Conservation (phyloP, 2,797 vertebrate species). For the Oreonectes daqikongensis region DNA sequence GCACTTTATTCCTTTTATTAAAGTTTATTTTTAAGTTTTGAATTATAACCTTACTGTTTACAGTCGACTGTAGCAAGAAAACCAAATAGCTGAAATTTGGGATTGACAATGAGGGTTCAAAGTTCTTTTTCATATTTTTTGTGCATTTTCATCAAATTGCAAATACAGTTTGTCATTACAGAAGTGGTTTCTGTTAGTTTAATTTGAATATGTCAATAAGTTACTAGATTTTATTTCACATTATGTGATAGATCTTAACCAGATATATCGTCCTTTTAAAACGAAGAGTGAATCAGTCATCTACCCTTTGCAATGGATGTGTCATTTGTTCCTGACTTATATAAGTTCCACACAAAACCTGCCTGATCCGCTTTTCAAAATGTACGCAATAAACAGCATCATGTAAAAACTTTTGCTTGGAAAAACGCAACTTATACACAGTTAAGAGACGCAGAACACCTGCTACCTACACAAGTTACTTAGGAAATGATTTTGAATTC, state of each 20-base stretch:
- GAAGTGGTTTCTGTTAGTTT: not conserved
- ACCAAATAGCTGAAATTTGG: too few relatives aligned
- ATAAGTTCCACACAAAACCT: not conserved
- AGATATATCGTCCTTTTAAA: too few relatives aligned
- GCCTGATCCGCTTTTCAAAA: not conserved
- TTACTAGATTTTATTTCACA: too few relatives aligned
- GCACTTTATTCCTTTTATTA: not conserved
- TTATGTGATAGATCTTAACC: too few relatives aligned
- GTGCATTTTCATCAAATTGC: too few relatives aligned
- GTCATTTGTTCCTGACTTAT: not conserved
- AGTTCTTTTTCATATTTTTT: too few relatives aligned
- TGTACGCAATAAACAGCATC: not conserved
- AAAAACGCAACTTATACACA: not conserved
- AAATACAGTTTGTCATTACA: too few relatives aligned
- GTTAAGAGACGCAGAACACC: constrained; percentile 1
- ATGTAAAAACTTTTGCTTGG: not conserved
- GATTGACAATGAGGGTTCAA: too few relatives aligned
- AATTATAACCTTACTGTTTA: not conserved
- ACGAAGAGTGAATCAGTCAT: not conserved
- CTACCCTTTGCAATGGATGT: not conserved
- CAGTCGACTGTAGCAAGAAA: not conserved
- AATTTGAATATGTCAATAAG: too few relatives aligned
- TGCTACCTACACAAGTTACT: constrained; percentile 8
- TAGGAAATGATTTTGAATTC: constrained; percentile 6
- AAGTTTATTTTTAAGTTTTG: not conserved